A percentile compares a stretch with the other conserved stretches of the same genome.
phyloP scores from a whole-genome alignment of 1,140 invertebrate genomes.

The Leptinotarsa lineolata region DNA sequence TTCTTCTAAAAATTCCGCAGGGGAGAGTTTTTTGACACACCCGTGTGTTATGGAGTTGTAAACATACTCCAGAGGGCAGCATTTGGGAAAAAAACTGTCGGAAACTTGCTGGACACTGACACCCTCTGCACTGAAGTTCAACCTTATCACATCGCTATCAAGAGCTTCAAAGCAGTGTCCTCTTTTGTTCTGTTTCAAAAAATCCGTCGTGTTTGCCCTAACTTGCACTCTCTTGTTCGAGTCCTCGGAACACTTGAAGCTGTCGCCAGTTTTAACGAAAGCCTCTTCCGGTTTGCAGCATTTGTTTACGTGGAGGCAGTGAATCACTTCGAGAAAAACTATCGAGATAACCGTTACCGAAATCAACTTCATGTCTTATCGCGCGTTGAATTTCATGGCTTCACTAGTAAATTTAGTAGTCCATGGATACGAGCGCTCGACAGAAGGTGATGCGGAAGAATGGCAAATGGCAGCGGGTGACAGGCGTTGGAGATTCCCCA shows the following conservation, averaged over 20 bases:
- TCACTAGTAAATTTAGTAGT: background rate
- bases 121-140: background rate
- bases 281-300: conserved; percentile 1
- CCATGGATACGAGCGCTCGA: background rate
- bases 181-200: background rate
- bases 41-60: conserved; percentile 38
- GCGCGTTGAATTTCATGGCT: background rate
- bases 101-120: background rate
- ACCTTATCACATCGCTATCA: background rate
- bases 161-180: background rate
- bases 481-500: background rate
- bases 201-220: conserved; percentile 25
- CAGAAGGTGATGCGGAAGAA: background rate
- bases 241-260: background rate
- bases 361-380: conserved; percentile 1
- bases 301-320: background rate
- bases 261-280: background rate
- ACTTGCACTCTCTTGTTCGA: conserved; percentile 12
- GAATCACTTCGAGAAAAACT: background rate
- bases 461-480: background rate
- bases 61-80: conserved; percentile 40
- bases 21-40: conserved; percentile 29
- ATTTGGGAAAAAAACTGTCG: conserved; percentile 38
- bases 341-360: background rate
- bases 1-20: conserved; percentile 25